Evolutionary conservation across 1,140 invertebrate genomes (phyloP).

Genomic region (Diachasmimorpha longicaudata): DNA sequence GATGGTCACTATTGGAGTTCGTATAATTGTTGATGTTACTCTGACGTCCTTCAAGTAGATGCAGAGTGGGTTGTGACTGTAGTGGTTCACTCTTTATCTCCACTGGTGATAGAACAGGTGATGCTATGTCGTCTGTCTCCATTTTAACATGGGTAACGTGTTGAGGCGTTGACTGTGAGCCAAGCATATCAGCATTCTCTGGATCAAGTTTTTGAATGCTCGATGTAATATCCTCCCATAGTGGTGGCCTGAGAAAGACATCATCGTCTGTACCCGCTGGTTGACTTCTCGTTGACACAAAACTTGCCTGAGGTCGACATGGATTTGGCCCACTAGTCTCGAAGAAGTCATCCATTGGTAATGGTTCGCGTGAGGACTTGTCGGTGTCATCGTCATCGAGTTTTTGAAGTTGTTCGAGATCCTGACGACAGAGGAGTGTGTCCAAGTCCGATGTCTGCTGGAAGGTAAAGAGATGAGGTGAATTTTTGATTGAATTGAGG

Average conservation of each 20-base stretch:
- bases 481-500: too few species aligned
- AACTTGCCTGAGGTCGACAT: conserved; percentile 60
- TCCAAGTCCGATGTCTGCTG: conserved; percentile 70
- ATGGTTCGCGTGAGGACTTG: conserved; percentile 65
- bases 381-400: conserved; percentile 64
- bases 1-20: conserved; percentile 35
- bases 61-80: conserved; percentile 60
- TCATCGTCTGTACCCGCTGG: conserved; percentile 71
- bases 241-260: conserved; percentile 79
- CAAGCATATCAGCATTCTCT: conserved; percentile 86
- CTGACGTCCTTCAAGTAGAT: conserved; percentile 53
- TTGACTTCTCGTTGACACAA: conserved; percentile 63
- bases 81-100: conserved; percentile 75
- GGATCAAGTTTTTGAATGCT: conserved; percentile 88
- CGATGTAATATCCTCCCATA: conserved; percentile 89
- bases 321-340: conserved; percentile 36
- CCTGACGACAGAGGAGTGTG: conserved; percentile 67
- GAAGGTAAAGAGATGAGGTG: conserved; percentile 24
- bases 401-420: conserved; percentile 64
- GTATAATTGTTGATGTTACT: conserved; percentile 39
- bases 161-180: conserved; percentile 45
- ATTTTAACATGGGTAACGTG: conserved; percentile 72
- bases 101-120: conserved; percentile 73
- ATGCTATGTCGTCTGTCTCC: conserved; percentile 72
- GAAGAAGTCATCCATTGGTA: conserved; percentile 33